Conservation (phyloP, 2,113 vertebrate genomes). For the Thinocorus orbignyianus region DNA sequence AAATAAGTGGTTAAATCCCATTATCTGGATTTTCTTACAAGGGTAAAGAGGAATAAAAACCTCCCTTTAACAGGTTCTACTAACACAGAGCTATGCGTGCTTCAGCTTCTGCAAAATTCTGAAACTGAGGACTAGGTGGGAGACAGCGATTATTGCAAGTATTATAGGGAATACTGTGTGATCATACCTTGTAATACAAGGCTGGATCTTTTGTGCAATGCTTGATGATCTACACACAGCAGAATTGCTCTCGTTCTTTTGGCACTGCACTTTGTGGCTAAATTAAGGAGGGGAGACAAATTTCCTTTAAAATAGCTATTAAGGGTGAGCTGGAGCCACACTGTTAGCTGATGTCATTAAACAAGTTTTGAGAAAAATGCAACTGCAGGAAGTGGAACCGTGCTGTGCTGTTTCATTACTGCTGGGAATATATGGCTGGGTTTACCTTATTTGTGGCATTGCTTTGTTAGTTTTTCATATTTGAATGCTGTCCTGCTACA, state of each 20-base stretch:
- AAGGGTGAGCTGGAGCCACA: neutral
- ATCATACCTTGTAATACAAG: neutral
- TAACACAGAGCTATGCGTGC: neutral
- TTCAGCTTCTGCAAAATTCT: neutral
- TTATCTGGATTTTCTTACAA: neutral
- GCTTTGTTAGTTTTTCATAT: neutral
- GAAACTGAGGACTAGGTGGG: neutral
- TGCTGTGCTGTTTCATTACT: neutral
- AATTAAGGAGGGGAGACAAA: neutral
- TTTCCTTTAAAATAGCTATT: neutral
- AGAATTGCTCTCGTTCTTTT: neutral
- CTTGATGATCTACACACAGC: neutral
- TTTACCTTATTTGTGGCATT: neutral
- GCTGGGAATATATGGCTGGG: neutral
- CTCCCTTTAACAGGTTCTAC: neutral
- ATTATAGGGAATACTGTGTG: neutral
- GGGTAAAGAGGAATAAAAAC: neutral
- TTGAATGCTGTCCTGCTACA: neutral
- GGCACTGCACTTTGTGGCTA: neutral
- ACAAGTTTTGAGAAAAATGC: neutral
- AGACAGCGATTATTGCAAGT: neutral
- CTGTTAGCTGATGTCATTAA: neutral
- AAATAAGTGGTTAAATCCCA: neutral
- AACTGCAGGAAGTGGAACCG: neutral
- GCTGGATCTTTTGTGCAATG: neutral